Evolutionary conservation across 2,797 vertebrate species (phyloP).

Genomic region (Lepilemur ruficaudatus): DNA sequence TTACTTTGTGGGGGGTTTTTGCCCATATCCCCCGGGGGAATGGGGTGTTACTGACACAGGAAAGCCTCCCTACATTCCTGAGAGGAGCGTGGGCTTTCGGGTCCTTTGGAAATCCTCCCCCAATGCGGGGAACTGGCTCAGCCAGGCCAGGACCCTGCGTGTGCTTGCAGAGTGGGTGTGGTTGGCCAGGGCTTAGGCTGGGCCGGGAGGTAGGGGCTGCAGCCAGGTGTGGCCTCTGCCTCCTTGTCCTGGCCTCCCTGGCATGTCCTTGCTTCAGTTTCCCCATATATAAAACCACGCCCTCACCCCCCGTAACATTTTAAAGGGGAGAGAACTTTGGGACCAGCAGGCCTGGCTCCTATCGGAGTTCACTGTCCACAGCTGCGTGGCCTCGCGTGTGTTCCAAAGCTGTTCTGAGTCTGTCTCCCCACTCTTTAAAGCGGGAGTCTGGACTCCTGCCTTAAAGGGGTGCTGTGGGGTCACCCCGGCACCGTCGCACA

Average conservation of each 20-base stretch:
- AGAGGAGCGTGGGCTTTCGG: background rate
- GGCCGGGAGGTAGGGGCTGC: background rate
- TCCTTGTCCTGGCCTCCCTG: no score
- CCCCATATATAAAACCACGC: background rate
- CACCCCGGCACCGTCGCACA: background rate
- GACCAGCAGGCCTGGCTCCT: background rate
- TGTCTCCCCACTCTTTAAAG: background rate
- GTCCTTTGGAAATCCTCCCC: background rate
- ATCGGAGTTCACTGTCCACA: background rate
- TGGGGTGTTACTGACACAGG: background rate
- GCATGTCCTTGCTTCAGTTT: background rate
- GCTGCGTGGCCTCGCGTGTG: fast-evolving
- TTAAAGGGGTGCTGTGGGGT: background rate
- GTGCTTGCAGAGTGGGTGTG: background rate
- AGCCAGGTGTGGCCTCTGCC: background rate
- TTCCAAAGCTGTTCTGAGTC: background rate
- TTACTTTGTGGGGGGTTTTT: background rate
- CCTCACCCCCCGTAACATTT: background rate
- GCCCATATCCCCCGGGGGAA: background rate
- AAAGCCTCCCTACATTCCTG: no score
- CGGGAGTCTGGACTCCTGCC: background rate
- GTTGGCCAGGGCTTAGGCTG: no score
- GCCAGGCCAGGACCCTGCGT: background rate
- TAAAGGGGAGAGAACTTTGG: background rate
- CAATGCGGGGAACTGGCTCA: background rate